Percentiles rank a stretch among this genome's conserved stretches.
Evolutionary conservation across 2,797 vertebrate species (phyloP).

Genomic region (Gallirallus australis): DNA sequence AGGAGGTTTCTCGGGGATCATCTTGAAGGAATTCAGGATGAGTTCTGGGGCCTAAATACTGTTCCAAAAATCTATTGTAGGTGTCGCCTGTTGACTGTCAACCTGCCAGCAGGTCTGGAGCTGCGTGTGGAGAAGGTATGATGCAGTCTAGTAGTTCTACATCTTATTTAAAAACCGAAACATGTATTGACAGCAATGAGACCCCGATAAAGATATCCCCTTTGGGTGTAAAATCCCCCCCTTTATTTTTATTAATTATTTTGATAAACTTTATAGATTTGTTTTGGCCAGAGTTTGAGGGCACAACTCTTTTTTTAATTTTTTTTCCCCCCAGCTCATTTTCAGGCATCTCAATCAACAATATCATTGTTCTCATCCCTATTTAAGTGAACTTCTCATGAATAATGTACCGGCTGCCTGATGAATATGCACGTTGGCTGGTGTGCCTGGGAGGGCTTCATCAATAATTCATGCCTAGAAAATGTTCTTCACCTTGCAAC

Average conservation of each 20-base stretch:
- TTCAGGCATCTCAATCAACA: slow-evolving; percentile 62
- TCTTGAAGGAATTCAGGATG: neutral
- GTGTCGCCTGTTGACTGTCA: neutral
- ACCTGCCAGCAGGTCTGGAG: neutral
- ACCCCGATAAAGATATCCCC: neutral
- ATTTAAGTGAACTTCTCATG: slow-evolving; percentile 68
- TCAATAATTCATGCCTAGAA: slow-evolving; percentile 79
- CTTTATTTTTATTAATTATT: neutral
- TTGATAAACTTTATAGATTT: neutral
- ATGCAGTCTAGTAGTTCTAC: accelerated
- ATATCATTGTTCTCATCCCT: slow-evolving; percentile 58
- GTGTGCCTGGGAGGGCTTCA: slow-evolving; percentile 70
- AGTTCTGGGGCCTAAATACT: neutral
- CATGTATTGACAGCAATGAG: accelerated
- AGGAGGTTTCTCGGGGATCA: accelerated
- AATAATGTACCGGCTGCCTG: slow-evolving; percentile 74
- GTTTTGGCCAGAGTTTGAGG: neutral
- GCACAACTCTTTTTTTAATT: neutral
- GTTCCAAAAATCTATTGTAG: neutral
- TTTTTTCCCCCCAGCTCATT: neutral
- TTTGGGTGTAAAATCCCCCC: neutral
- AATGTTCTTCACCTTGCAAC: slow-evolving; percentile 73
- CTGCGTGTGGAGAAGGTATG: neutral
- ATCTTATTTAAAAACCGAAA: neutral
- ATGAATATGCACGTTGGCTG: slow-evolving; percentile 77